A percentile compares a stretch with the other conserved stretches of the same genome.
These are phyloP conservation scores for Pangasius djambal DNA, from an alignment of 2,797 vertebrate species.

Conservation along the genomic window DNA sequence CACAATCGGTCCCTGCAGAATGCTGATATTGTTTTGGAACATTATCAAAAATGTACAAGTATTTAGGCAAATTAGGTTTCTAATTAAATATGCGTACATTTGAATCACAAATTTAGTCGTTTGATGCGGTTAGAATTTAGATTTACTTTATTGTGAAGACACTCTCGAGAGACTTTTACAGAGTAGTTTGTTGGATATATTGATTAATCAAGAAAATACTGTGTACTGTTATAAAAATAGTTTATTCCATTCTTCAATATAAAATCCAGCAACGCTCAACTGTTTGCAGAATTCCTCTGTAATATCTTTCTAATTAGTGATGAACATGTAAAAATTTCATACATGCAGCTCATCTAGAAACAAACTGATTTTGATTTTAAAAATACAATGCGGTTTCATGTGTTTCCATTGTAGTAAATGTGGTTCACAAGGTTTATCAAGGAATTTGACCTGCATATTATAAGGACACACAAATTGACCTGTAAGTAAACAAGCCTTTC, in stretches of 20 bases:
- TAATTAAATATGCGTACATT: neutral
- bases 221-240: neutral
- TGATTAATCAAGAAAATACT: neutral
- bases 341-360: neutral
- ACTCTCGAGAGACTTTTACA: neutral
- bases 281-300: neutral
- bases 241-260: neutral
- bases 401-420: neutral
- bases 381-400: neutral
- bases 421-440: neutral
- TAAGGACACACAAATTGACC: neutral
- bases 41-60: neutral
- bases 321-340: neutral
- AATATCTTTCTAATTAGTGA: neutral
- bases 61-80: neutral
- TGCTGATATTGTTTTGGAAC: neutral
- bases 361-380: neutral
- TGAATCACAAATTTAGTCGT: neutral
- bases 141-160: too few species aligned
- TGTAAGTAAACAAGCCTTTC: neutral
- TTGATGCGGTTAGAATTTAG: neutral
- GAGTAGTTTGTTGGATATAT: neutral
- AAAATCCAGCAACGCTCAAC: neutral
- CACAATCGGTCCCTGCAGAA: neutral
- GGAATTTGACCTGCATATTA: neutral